A percentile compares a stretch with the other conserved stretches of the same genome.
Evolutionary conservation across 2,113 vertebrate species (phyloP).

Genomic region (Erinaceus europaeus): DNA sequence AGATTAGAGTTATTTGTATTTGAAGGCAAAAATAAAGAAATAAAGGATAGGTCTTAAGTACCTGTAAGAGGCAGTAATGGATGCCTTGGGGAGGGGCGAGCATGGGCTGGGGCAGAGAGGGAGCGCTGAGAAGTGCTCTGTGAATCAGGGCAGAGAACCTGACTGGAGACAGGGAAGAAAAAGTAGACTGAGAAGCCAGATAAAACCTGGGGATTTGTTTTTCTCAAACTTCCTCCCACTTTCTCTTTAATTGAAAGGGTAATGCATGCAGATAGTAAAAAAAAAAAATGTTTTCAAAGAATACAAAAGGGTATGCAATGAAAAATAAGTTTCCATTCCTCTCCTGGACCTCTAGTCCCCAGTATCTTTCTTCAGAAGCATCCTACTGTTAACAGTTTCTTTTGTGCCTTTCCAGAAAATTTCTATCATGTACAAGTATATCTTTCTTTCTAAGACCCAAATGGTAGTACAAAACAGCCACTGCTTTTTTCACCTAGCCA

Average conservation of each 20-base stretch:
- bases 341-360: slow-evolving; percentile 22
- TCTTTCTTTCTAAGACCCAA: slow-evolving; percentile 54
- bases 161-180: not conserved
- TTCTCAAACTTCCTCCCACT: not conserved
- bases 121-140: not conserved
- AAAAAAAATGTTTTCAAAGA: not conserved
- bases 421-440: slow-evolving; percentile 56
- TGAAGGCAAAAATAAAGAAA: slow-evolving; percentile 52
- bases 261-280: slow-evolving; percentile 44
- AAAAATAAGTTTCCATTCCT: slow-evolving; percentile 53
- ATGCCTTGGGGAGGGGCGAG: not conserved
- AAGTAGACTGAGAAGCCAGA: not conserved
- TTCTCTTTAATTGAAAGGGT: slow-evolving; percentile 42
- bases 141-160: not conserved
- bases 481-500: slow-evolving; percentile 33
- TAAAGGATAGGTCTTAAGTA: slow-evolving; percentile 62
- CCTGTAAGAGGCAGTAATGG: slow-evolving; percentile 49
- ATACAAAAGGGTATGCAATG: slow-evolving; percentile 35
- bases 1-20: slow-evolving; percentile 64
- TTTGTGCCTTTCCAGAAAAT: slow-evolving; percentile 66
- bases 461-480: slow-evolving; percentile 33
- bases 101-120: not conserved
- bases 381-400: slow-evolving; percentile 61
- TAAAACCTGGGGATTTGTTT: not conserved
- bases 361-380: slow-evolving; percentile 56